Percentiles rank a stretch among this genome's conserved stretches.
These are phyloP conservation scores for Melanogrammus aeglefinus DNA, from an alignment of 2,797 vertebrate genomes.

Conservation along the genomic window DNA sequence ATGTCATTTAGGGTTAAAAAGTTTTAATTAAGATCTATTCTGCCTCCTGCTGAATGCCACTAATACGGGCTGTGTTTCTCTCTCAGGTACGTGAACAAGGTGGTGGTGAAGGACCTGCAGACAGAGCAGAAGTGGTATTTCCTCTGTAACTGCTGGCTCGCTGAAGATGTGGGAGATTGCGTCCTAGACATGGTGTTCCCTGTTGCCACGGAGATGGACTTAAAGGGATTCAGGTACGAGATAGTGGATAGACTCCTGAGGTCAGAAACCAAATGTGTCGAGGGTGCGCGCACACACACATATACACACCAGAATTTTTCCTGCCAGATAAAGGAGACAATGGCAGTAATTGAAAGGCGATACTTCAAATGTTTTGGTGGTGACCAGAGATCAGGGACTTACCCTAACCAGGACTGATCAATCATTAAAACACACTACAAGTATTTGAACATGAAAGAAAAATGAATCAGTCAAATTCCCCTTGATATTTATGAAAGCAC, in stretches of 20 bases:
- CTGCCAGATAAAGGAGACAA: too few relatives aligned
- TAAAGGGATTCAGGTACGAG: constrained; percentile 84
- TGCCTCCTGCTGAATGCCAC: too few relatives aligned
- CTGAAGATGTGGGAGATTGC: constrained; percentile 80
- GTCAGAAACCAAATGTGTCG: neutral
- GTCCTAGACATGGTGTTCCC: constrained; percentile 82
- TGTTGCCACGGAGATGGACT: constrained; percentile 82
- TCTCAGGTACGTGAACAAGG: constrained; percentile 83
- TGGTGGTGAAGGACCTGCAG: constrained; percentile 82
- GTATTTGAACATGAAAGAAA: too few relatives aligned
- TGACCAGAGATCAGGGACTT: too few relatives aligned
- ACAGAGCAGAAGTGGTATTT: constrained; percentile 83
- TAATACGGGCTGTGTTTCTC: neutral
- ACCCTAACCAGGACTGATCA: too few relatives aligned
- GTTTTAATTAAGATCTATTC: too few relatives aligned
- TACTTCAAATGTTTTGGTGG: too few relatives aligned
- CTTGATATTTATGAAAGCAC: too few relatives aligned
- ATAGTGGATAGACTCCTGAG: constrained; percentile 11
- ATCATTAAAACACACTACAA: too few relatives aligned
- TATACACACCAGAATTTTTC: neutral
- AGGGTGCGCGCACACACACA: neutral
- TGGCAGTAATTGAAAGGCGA: too few relatives aligned
- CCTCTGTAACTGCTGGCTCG: constrained; percentile 90
- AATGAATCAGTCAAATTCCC: too few relatives aligned
- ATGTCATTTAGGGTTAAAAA: neutral